phyloP scores from a whole-genome alignment of 1,140 invertebrate genomes.

The Atopsyche davidsoni region DNA sequence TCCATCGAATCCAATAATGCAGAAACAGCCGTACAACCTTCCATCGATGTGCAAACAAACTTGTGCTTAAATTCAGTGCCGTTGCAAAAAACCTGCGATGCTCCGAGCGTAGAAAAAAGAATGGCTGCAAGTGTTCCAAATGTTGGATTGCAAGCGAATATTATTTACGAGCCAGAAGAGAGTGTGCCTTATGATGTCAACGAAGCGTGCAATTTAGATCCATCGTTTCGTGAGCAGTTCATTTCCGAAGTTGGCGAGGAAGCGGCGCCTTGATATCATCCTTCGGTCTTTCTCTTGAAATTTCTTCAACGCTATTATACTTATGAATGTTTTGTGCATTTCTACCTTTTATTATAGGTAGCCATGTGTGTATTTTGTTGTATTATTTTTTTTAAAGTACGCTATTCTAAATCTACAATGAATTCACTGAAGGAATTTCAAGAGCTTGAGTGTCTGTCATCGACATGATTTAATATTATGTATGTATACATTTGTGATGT shows the following conservation, averaged over 20 bases:
- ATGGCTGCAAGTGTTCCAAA: no score
- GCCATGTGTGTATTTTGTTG: no score
- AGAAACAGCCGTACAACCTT: neutral
- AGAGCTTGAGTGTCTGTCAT: no score
- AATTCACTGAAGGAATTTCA: neutral
- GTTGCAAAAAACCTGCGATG: constrained; percentile 38
- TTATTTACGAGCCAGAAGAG: constrained; percentile 13
- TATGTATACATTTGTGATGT: no score
- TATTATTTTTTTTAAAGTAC: no score
- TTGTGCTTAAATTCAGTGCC: constrained; percentile 37
- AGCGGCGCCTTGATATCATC: constrained; percentile 25
- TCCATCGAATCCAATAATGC: constrained; percentile 37
- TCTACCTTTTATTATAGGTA: neutral
- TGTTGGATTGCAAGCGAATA: constrained; percentile 31
- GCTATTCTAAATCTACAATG: no score
- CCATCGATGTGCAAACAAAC: constrained; percentile 21
- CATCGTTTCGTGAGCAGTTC: constrained; percentile 5
- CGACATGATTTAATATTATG: no score
- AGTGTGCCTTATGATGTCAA: constrained; percentile 28
- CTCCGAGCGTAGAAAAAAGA: no score
- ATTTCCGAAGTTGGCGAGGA: constrained; percentile 28
- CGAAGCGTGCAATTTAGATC: constrained; percentile 5
- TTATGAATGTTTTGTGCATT: neutral
- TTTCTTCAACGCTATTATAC: constrained; percentile 9
- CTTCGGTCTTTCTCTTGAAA: constrained; percentile 11